Evolutionary conservation across 1,140 invertebrate genomes (phyloP).

Genomic region (Ips nitidus): DNA sequence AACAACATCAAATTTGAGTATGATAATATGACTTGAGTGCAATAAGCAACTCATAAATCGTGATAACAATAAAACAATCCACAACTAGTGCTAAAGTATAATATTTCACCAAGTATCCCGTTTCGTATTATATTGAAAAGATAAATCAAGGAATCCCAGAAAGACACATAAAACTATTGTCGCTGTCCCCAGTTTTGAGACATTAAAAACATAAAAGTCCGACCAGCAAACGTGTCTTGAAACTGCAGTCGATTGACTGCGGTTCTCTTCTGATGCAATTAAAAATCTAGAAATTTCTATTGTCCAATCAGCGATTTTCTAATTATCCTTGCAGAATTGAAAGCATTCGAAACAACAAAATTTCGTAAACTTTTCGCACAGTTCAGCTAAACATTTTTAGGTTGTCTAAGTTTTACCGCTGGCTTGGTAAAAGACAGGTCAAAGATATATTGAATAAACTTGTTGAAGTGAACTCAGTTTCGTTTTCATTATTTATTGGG

Average conservation of each 20-base stretch:
- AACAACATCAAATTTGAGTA: background rate
- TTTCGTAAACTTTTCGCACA: too few relatives aligned
- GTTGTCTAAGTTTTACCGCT: too few relatives aligned
- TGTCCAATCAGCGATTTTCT: too few relatives aligned
- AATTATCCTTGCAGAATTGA: too few relatives aligned
- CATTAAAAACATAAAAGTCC: slow-evolving; percentile 26
- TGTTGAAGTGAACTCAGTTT: too few relatives aligned
- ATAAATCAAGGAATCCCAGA: slow-evolving; percentile 32
- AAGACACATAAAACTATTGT: slow-evolving; percentile 32
- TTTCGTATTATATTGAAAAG: slow-evolving; percentile 32
- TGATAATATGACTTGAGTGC: background rate
- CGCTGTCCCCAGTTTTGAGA: slow-evolving; percentile 20
- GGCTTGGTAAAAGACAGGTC: too few relatives aligned
- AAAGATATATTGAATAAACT: too few relatives aligned
- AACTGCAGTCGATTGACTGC: background rate
- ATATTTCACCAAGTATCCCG: slow-evolving; percentile 29
- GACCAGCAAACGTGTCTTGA: slow-evolving; percentile 22
- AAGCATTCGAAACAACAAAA: too few relatives aligned
- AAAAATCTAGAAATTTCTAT: background rate
- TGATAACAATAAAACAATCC: slow-evolving; percentile 20
- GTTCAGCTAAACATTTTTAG: too few relatives aligned
- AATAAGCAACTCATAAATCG: slow-evolving; percentile 8
- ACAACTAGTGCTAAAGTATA: slow-evolving; percentile 28
- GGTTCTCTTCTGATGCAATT: background rate
- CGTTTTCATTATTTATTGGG: too few relatives aligned